Conservation (phyloP, 2,888 invertebrate species). For the Drosophila anomalata region DNA sequence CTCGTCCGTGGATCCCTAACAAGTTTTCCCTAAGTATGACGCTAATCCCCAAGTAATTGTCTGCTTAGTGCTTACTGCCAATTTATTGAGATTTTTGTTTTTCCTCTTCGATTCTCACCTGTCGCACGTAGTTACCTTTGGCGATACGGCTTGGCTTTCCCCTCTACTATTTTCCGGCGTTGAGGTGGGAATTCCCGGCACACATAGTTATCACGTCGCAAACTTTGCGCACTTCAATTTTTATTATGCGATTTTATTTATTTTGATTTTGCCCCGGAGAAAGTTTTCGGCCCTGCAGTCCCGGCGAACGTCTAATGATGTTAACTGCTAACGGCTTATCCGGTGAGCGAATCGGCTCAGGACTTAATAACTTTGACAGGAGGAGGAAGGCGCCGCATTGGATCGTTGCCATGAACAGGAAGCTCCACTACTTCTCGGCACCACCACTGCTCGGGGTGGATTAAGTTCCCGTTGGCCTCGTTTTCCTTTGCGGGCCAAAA, state of each 20-base stretch:
- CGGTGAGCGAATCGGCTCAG: slow-evolving; percentile 63
- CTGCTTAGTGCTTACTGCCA: slow-evolving; percentile 64
- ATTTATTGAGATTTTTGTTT: slow-evolving; percentile 68
- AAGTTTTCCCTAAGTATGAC: slow-evolving; percentile 29
- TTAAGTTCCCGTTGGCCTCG: slow-evolving; percentile 20
- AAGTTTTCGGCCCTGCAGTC: slow-evolving; percentile 47
- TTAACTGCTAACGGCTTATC: slow-evolving; percentile 71
- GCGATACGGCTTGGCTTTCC: slow-evolving; percentile 30
- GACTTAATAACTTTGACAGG: slow-evolving; percentile 64
- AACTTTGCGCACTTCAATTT: slow-evolving; percentile 70
- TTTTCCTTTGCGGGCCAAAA: background rate
- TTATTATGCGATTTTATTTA: slow-evolving; percentile 77
- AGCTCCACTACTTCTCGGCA: slow-evolving; percentile 2
- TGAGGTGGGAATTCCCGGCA: slow-evolving; percentile 31
- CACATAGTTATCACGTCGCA: slow-evolving; percentile 72
- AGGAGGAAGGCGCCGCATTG: slow-evolving; percentile 13
- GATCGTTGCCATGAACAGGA: slow-evolving; percentile 45
- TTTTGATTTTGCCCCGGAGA: slow-evolving; percentile 66
- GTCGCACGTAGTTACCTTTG: slow-evolving; percentile 61
- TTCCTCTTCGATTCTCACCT: slow-evolving; percentile 49
- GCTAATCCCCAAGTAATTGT: slow-evolving; percentile 76
- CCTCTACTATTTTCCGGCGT: slow-evolving; percentile 30
- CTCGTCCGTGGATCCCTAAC: slow-evolving; percentile 11
- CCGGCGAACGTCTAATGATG: slow-evolving; percentile 62
- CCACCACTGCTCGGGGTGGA: background rate